Conservation (phyloP, 64 coral and sea anemone species). For the Astreopora myriophthalma region DNA sequence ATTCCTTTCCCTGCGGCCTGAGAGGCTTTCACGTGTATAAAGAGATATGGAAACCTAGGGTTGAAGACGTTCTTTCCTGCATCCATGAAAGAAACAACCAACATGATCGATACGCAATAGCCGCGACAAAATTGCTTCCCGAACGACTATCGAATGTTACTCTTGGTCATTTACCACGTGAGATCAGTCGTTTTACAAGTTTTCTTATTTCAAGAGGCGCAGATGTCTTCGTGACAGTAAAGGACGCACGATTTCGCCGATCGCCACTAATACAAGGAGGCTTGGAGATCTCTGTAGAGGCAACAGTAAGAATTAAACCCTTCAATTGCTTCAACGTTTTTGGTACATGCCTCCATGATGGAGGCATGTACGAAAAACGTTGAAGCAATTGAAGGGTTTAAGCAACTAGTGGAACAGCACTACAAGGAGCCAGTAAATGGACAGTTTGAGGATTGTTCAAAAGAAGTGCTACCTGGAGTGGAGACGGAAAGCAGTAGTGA, state of each 20-base stretch:
- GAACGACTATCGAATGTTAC: constrained; percentile 51
- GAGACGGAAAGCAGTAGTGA: constrained; percentile 52
- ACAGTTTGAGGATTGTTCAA: background rate
- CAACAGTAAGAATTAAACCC: constrained; percentile 50
- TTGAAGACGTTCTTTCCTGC: constrained; percentile 11
- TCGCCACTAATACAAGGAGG: constrained; percentile 67
- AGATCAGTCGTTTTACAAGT: constrained; percentile 57
- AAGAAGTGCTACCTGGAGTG: constrained; percentile 30
- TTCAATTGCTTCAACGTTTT: too few species aligned
- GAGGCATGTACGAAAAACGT: constrained; percentile 32
- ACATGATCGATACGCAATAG: constrained; percentile 12
- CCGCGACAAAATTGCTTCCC: constrained; percentile 46
- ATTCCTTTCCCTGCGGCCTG: constrained; percentile 36
- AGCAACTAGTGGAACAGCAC: constrained; percentile 42
- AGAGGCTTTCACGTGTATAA: constrained; percentile 25
- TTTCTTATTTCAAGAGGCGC: constrained; percentile 63
- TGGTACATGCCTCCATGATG: too few species aligned
- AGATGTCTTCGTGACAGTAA: constrained; percentile 64
- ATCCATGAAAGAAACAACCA: constrained; percentile 18
- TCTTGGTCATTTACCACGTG: constrained; percentile 66
- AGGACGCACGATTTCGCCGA: constrained; percentile 42
- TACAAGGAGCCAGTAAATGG: constrained; percentile 38
- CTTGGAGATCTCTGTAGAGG: constrained; percentile 31
- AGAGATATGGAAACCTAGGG: constrained; percentile 40
- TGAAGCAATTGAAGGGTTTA: constrained; percentile 47